Conservation (phyloP, 2,797 vertebrate genomes). For the Macropodus opercularis region DNA sequence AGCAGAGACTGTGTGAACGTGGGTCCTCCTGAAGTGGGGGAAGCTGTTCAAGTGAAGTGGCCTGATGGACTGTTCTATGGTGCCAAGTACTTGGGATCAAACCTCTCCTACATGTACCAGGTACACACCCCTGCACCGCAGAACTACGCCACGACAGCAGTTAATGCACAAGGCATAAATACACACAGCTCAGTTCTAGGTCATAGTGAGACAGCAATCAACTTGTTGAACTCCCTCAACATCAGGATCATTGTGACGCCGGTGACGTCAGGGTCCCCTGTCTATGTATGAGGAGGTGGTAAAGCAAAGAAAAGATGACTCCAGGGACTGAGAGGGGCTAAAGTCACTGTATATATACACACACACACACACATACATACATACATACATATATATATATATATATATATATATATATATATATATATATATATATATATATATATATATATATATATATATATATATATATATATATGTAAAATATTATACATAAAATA, state of each 20-base stretch:
- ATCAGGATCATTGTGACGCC: slow-evolving; percentile 28
- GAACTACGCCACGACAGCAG: not conserved
- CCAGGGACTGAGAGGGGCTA: slow-evolving; percentile 31
- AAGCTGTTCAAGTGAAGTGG: slow-evolving; percentile 96
- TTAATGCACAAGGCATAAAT: not conserved
- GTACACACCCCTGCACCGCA: slow-evolving; percentile 71
- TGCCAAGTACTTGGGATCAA: slow-evolving; percentile 93
- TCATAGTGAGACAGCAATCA: slow-evolving; percentile 16
- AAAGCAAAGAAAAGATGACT: not conserved
- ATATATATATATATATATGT: no score
- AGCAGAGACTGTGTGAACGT: slow-evolving; percentile 92
- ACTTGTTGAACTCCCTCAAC: slow-evolving; percentile 45
- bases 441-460: no score
- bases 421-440: no score
- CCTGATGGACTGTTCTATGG: slow-evolving; percentile 94
- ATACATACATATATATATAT: no score
- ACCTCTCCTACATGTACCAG: slow-evolving; percentile 92
- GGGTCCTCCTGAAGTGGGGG: slow-evolving; percentile 92
- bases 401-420: no score
- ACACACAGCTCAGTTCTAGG: slow-evolving; percentile 14
- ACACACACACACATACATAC: no score
- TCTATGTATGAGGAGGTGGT: slow-evolving; percentile 3
- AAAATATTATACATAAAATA: no score
- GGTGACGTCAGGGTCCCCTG: slow-evolving; percentile 31
- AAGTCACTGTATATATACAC: slow-evolving; percentile 28